phyloP scores from a whole-genome alignment of 2,888 invertebrate genomes.

The Hetaerina titia region DNA sequence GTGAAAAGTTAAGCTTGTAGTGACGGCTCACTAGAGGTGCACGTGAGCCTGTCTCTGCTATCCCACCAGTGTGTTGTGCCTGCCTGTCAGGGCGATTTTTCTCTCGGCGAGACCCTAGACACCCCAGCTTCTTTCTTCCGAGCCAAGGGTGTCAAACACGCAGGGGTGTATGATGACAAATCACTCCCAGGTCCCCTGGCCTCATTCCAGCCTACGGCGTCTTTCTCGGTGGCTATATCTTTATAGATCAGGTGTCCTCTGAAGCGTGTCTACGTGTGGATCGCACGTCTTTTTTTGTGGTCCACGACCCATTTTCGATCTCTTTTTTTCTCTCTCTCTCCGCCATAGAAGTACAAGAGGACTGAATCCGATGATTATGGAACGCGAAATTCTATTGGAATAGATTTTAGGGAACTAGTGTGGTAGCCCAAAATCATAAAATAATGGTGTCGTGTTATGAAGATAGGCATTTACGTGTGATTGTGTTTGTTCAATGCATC shows the following conservation, averaged over 20 bases:
- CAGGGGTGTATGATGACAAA: slow-evolving; percentile 17
- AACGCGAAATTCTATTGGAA: background rate
- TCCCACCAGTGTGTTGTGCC: background rate
- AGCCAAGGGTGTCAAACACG: slow-evolving; percentile 10
- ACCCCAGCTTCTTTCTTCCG: background rate
- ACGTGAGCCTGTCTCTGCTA: background rate
- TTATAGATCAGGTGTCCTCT: background rate
- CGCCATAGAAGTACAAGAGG: background rate
- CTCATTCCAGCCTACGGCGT: slow-evolving; percentile 17
- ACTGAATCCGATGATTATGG: background rate
- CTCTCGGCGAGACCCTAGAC: background rate
- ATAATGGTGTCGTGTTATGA: no score
- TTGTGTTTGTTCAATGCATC: no score
- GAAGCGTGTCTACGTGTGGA: background rate
- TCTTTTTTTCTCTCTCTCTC: background rate
- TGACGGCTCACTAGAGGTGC: background rate
- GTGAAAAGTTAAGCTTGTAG: background rate
- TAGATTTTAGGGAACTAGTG: no score
- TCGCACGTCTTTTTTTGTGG: background rate
- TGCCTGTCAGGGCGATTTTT: background rate
- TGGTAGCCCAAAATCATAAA: no score
- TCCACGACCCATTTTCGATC: slow-evolving; percentile 5
- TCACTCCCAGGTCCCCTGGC: background rate
- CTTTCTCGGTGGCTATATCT: background rate
- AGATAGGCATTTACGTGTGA: no score